A percentile compares a stretch with the other conserved stretches of the same genome.
These are phyloP conservation scores for Mionectes olivaceus DNA, from an alignment of 2,797 vertebrate species.

Conservation along the genomic window DNA sequence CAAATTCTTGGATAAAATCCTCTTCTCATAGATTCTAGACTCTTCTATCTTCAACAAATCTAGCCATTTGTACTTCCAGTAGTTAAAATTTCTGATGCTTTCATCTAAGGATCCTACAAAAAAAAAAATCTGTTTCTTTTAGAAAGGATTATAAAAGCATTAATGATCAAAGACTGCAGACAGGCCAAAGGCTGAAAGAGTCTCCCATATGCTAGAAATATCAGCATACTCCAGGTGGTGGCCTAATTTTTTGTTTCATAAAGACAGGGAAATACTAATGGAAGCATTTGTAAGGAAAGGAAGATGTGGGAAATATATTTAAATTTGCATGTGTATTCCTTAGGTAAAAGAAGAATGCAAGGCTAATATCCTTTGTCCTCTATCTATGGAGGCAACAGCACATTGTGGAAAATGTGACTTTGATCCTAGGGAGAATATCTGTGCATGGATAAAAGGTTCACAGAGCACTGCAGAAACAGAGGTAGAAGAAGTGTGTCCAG, in stretches of 20 bases:
- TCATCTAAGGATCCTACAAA: neutral
- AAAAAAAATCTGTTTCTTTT: neutral
- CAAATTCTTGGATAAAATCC: neutral
- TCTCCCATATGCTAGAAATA: neutral
- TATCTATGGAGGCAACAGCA: slow-evolving; percentile 76
- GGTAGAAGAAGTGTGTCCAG: slow-evolving; percentile 73
- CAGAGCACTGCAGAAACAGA: neutral
- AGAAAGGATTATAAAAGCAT: neutral
- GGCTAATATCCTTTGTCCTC: slow-evolving; percentile 82
- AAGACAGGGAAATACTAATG: neutral
- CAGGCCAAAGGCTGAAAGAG: neutral
- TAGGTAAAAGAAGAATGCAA: slow-evolving; percentile 81
- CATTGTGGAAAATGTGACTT: slow-evolving; percentile 89
- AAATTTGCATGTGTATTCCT: neutral
- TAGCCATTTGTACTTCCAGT: neutral
- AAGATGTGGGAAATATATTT: neutral
- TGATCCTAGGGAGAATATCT: slow-evolving; percentile 78
- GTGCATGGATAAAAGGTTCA: slow-evolving; percentile 78
- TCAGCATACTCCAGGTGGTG: neutral
- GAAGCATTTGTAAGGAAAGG: neutral
- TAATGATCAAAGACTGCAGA: neutral
- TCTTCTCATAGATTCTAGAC: neutral
- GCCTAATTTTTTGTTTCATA: neutral
- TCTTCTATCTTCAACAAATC: neutral
- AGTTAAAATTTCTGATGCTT: neutral